Evolutionary conservation across 2,888 invertebrate genomes (phyloP), one percentile per base, ranked within the genome.

Genomic region (Drosophila putrida): DNA sequence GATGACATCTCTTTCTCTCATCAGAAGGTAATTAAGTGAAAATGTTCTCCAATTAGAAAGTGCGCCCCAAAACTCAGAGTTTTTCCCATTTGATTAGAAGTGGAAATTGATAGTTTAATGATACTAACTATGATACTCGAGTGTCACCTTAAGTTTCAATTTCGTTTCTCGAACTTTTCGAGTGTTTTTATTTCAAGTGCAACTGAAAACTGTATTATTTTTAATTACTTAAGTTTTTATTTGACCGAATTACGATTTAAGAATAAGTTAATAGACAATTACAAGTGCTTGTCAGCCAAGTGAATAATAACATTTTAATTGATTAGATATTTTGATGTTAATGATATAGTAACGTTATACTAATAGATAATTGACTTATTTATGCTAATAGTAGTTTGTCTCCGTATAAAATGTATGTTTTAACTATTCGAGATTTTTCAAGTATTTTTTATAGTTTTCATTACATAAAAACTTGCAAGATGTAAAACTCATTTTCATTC

Each of bases 31-130:
- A 82, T 82, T 87, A 82, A 64, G 55, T 46, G 55, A 44, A 73
- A 78, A 69, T 75, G 81, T 58, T 67, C 63, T 59, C 41, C 73
- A 86, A 82, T 87, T 87, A 87, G 74, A 81, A 82, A 78, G 62
- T 66, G 47, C 15, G 36, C 8, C 31, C 28, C 15, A 33, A 61
- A 65, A 43, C 43, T 59, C 27, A 46, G 13, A 61, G 9, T 8
- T 27, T 50, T 27, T 10, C 43, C 44, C 68, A 43, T 28, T 20
- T 46, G 11, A 38, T 39, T 51, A 77, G 39, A 57, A 80, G 72
- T 65, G 72, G 2, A 58, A 43, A 64, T 57, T 51, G 39, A 44
- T 44, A 31, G 39, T 53, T 47, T 36, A 51, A 55, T 60, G 60
- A 60, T 38, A 27, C 31, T 27, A 54, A 54, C 46, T 25, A 33